Evolutionary conservation across 2,113 vertebrate species (phyloP).

Genomic region (Microtus richardsoni): DNA sequence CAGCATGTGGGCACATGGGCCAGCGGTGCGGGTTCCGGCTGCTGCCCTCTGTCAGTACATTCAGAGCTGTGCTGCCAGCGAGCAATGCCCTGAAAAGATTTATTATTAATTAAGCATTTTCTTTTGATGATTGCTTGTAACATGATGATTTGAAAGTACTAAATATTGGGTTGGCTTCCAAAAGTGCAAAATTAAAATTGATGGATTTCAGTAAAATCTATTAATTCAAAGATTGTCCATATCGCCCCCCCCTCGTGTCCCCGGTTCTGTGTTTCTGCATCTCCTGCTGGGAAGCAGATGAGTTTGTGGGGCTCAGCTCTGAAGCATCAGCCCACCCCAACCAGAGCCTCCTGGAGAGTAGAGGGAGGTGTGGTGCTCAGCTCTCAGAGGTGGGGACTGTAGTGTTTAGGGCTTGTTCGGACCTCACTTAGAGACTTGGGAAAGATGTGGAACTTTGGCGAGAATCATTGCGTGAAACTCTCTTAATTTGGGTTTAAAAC

Average conservation of each 20-base stretch:
- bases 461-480: not conserved
- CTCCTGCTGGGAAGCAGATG: not conserved
- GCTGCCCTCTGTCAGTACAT: not conserved
- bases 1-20: not conserved
- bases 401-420: not conserved
- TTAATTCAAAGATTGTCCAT: not conserved
- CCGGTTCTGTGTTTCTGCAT: not conserved
- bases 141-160: constrained; percentile 13
- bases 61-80: not conserved
- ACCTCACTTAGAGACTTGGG: not conserved
- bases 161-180: constrained; percentile 2
- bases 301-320: not conserved
- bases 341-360: not conserved
- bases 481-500: constrained; percentile 34
- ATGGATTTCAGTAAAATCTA: not conserved
- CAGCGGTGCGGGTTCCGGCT: not conserved
- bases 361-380: not conserved
- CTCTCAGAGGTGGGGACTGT: not conserved
- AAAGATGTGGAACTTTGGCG: not conserved
- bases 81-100: not conserved
- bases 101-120: constrained; percentile 1
- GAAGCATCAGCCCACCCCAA: not conserved
- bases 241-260: no score
- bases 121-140: constrained; percentile 47
- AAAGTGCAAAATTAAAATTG: not conserved